phyloP scores from a whole-genome alignment of 2,113 vertebrate species.

The Phaethornis superciliosus region DNA sequence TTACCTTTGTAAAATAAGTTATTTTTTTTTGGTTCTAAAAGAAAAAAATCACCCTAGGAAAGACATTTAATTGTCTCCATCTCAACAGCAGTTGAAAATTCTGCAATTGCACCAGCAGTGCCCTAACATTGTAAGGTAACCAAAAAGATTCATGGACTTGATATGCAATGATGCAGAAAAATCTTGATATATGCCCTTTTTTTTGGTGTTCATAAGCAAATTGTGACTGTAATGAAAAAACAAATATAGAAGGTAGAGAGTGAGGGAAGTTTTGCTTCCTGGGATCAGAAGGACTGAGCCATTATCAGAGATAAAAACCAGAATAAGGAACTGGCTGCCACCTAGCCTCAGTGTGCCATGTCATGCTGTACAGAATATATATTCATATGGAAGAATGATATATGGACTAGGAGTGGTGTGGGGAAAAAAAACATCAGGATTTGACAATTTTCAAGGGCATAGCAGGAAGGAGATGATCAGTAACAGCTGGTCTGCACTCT shows the following conservation, averaged over 20 bases:
- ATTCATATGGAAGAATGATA: not conserved
- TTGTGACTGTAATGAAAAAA: not conserved
- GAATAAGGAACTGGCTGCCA: not conserved
- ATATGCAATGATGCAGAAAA: not conserved
- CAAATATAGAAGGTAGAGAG: not conserved
- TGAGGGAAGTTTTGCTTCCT: not conserved
- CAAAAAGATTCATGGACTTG: not conserved
- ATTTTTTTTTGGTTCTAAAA: not conserved
- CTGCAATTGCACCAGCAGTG: not conserved
- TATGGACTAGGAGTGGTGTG: too few relatives aligned
- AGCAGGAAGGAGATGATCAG: not conserved
- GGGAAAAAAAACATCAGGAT: not conserved
- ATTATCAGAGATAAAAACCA: not conserved
- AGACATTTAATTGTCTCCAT: not conserved
- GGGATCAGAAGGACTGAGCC: not conserved
- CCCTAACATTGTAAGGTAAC: not conserved
- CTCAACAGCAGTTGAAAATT: not conserved
- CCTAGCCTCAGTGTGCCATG: not conserved
- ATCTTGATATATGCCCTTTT: not conserved
- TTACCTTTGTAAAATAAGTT: not conserved
- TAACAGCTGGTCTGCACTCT: not conserved
- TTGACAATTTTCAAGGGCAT: fast-evolving
- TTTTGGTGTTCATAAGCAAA: not conserved
- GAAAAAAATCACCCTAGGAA: not conserved
- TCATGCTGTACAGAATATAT: fast-evolving